Evolutionary conservation across 2,888 invertebrate genomes (phyloP), one percentile per base, ranked within the genome.

Genomic region (Resseliella maxima): DNA sequence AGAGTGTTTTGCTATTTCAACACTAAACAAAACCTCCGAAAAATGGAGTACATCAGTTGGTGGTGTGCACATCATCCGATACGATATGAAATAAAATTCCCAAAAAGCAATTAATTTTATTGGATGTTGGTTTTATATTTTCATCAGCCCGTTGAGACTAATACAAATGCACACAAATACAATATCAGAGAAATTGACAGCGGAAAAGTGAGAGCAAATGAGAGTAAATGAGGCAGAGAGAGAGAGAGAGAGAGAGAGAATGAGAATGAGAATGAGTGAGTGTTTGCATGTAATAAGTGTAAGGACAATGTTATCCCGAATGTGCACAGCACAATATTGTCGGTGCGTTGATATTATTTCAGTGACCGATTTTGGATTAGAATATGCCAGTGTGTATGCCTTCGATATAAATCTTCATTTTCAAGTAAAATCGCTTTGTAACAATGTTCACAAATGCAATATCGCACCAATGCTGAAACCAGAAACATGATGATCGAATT

Each of bases 21-120:
- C 31, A 72, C 72, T 18, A 31, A 15, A 31, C 12, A 27, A 1
- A 3, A 31, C 12, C 15, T 0, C 72, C 72, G 31, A 31, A 27
- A 15, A 27, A 72, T 15, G 18, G 1, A 3, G 38, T 83, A n/a
- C n/a, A 83, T 83, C 83, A n/a, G 24, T 31, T 1, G 3, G 0
- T 18, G 72, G 38, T n/a, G 38, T 36, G 41, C 38, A 18, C 83
- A 24, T 38, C 83, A 2, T 38, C 36, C 41, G 83, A 83, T 83
- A 83, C n/a, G n/a, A n/a, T n/a, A n/a, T n/a, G 38, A 38, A 83
- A 83, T 83, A 38, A 83, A 38, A 38, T 38, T 83, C 85, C n/a
- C 45, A 85, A 85, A 45, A 45, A 85, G 85, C 45, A 83, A 85
- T 85, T 85, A 85, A 45, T 45, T 85, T 85, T 45, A 45, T 85